Evolutionary conservation across 2,888 invertebrate species (phyloP), one percentile per base, ranked within the genome.

Genomic region (Diaphora mendica): DNA sequence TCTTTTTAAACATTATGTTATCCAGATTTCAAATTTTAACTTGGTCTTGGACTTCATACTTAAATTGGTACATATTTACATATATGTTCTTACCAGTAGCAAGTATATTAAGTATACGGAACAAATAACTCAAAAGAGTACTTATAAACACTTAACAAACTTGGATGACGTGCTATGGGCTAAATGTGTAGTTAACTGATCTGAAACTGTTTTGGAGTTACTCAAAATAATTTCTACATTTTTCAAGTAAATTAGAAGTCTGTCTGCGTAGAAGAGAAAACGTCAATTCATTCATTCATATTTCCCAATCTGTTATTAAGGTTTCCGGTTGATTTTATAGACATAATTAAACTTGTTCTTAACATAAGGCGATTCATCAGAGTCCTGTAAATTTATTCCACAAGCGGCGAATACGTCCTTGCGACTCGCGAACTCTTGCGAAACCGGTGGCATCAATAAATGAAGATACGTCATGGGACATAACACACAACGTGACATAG

Each of bases 401-500:
- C 81, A 81, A 81, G 86, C 87, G 84, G 84, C 83, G 83, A 84
- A 77, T 80, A 72, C 86, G 93, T 91, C 93, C 94, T 93, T 89
- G 93, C 86, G 68, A 68, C 75, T 72, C 72, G 81, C 69, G 66
- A 78, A 72, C 73, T 75, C 74, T 84, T 84, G 83, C 79, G 79
- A 83, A 85, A 84, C 67, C 70, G 65, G 76, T 83, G 83, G 85
- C 82, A 85, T 78, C 83, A 85, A 81, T 83, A 82, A 88, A 88
- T 90, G 91, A 72, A 88, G 90, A 85, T 88, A 86, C 90, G 92
- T 92, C 92, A 92, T 89, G 87, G 85, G 84, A 87, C 88, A 88
- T 86, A 83, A 87, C 86, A 79, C 79, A 78, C 83, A 88, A 92
- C 93, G 94, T 94, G 93, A 93, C 89, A 88, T 84, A 87, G 89